Percentiles rank a stretch among this genome's conserved stretches.
Conservation (phyloP, 2,797 vertebrate genomes). For the Neopelma chrysocephalum region DNA sequence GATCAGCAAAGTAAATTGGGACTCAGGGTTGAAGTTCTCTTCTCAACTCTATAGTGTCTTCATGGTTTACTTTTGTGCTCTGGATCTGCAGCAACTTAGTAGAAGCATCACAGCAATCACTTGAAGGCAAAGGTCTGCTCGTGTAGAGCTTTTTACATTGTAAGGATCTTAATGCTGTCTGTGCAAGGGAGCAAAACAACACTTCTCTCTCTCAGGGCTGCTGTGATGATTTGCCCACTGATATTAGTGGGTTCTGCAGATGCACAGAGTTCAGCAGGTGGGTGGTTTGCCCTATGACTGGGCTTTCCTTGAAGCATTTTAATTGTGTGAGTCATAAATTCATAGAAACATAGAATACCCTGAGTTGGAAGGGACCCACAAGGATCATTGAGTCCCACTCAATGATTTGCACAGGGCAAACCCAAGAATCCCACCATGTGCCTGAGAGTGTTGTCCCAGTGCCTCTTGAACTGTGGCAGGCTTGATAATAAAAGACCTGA, state of each 20-base stretch:
- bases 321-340: not conserved
- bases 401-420: not conserved
- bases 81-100: not conserved
- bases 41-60: not conserved
- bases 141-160: not conserved
- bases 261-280: not conserved
- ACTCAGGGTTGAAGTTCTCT: not conserved
- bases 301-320: not conserved
- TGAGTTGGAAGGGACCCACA: not conserved
- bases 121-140: not conserved
- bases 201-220: not conserved
- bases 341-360: not conserved
- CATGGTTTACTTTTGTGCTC: not conserved
- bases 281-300: not conserved
- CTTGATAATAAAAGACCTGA: not conserved
- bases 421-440: not conserved
- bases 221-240: not conserved
- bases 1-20: not conserved
- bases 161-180: accelerated
- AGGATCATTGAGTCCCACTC: not conserved
- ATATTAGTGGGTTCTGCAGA: accelerated
- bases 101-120: not conserved
- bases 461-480: not conserved
- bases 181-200: not conserved
- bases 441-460: not conserved